phyloP scores from a whole-genome alignment of 2,113 vertebrate genomes.

The Scortum barcoo region DNA sequence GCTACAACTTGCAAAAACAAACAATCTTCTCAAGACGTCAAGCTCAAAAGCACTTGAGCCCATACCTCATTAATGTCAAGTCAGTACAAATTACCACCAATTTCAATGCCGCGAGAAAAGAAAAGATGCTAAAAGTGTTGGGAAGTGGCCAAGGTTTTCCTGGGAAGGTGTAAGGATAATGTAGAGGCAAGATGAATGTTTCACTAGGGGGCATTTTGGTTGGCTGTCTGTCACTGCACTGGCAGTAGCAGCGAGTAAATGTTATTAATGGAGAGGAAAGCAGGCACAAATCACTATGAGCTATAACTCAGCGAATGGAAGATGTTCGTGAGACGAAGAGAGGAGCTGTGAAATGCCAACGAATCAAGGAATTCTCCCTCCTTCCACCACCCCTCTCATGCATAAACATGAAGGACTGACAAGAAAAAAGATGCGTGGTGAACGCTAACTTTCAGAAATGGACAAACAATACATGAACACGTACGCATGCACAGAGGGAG shows the following conservation, averaged over 20 bases:
- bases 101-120: conserved; percentile 28
- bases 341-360: conserved; percentile 45
- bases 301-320: conserved; percentile 58
- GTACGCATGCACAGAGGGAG: conserved; percentile 7
- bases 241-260: conserved; percentile 65
- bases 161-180: conserved; percentile 54
- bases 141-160: conserved; percentile 47
- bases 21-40: background rate
- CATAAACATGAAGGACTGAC: conserved; percentile 51
- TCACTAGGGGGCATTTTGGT: conserved; percentile 65
- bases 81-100: conserved; percentile 23
- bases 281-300: conserved; percentile 72
- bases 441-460: conserved; percentile 22
- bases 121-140: conserved; percentile 34
- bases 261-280: conserved; percentile 71
- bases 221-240: conserved; percentile 65
- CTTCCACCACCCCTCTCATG: background rate
- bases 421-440: background rate
- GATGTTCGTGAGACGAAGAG: conserved; percentile 36
- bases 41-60: conserved; percentile 6
- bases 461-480: conserved; percentile 19
- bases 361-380: conserved; percentile 9
- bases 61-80: conserved; percentile 15
- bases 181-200: conserved; percentile 61
- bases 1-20: background rate